Evolutionary conservation across 2,113 vertebrate genomes (phyloP), one percentile per base, ranked within the genome.

Genomic region (Alosa alosa): DNA sequence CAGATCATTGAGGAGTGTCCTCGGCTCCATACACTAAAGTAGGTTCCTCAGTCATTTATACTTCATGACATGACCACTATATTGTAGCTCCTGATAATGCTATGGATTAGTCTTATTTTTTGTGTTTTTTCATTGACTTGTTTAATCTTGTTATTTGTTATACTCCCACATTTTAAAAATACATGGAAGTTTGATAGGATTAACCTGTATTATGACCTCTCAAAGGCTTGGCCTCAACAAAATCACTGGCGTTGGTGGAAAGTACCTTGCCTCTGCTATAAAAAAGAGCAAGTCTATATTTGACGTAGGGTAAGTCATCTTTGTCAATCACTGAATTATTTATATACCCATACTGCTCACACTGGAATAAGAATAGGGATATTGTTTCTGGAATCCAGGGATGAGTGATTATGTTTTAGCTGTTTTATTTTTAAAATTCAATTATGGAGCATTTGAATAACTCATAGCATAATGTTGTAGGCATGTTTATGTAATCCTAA

Each of bases 221-320:
- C 88, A 64, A 88, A 99, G 98, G 93, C 90, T 99, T 72, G 98
- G 98, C 75, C 94, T 94, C 88, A 99, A 99, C 94, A 94, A 94
- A 85, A 97, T 99, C 90, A 98, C 98, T 0, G 91, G 93, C 0
- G 94, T 96, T 85, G 98, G 98, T 83, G 98, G 96, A 6, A 96
- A 90, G 82, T 93, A 90, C 88, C 93, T 99, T 78, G 98, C 97
- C 86, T 88, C 84, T 55, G 97, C 96, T 0, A 94, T 99, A 88
- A 94, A 96, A 93, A 97, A 95, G 86, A 99, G 96, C 94, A 95
- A 90, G 22, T 96, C 95, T 0, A 97, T 99, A 91, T 93, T 92
- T 89, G 97, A 99, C 7, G 89, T 99, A 0, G 98, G 98, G 98
- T 99, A 94, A 93, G 90, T 81, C 55, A 60, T 7, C 20, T 6